These are phyloP conservation scores for Takifugu rubripes DNA, from an alignment of 2,797 vertebrate genomes.

Conservation along the genomic window DNA sequence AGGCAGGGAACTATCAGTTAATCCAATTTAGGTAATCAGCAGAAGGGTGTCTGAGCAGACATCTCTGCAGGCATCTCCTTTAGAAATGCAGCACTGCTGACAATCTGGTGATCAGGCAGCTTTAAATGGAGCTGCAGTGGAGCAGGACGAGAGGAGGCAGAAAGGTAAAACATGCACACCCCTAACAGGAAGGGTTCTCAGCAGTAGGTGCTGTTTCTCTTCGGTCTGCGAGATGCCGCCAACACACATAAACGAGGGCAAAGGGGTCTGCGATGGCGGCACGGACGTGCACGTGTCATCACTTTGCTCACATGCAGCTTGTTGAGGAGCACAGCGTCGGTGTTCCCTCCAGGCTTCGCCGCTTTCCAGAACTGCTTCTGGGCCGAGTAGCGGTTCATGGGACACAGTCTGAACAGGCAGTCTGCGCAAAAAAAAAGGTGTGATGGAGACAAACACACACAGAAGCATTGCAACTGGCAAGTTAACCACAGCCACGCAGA, in stretches of 20 bases:
- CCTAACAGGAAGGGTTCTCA: conserved; percentile 60
- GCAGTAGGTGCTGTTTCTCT: no score
- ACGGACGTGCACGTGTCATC: no score
- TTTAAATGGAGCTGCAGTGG: conserved; percentile 64
- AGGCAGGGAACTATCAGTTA: background rate
- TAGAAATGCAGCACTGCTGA: conserved; percentile 43
- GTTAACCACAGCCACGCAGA: background rate
- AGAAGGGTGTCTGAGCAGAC: conserved; percentile 17
- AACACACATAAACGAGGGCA: no score
- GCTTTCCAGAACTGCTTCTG: conserved; percentile 99
- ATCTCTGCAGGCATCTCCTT: conserved; percentile 33
- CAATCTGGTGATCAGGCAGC: conserved; percentile 47
- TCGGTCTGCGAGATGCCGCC: background rate
- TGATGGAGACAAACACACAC: background rate
- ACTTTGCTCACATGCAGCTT: conserved; percentile 88
- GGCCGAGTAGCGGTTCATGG: conserved; percentile 98
- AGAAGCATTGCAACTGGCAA: background rate
- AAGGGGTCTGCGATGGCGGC: no score
- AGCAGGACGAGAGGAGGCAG: conserved; percentile 39
- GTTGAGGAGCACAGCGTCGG: conserved; percentile 92
- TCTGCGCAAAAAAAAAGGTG: conserved; percentile 68
- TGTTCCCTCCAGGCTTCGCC: conserved; percentile 95
- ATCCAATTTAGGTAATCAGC: background rate
- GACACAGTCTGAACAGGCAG: conserved; percentile 96
- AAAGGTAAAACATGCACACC: conserved; percentile 42